Percentiles rank a stretch among this genome's conserved stretches.
These are phyloP conservation scores for Bergia sp. DNA, from an alignment of 92 coral and sea anemone genomes.

Conservation along the genomic window DNA sequence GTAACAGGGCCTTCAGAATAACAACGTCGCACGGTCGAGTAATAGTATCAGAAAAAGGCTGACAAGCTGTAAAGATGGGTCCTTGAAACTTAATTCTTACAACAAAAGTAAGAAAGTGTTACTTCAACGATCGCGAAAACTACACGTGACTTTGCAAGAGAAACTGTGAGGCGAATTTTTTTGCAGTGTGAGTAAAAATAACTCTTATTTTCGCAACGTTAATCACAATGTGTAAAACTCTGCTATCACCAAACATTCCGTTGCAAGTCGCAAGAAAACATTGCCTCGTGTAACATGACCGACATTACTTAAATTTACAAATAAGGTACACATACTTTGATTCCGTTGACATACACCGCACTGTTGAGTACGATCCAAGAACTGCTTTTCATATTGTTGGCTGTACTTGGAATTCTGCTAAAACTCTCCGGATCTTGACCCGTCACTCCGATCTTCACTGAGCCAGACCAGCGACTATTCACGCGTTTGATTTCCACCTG, in stretches of 20 bases:
- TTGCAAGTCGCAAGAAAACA: not conserved
- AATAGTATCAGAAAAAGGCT: too few species aligned
- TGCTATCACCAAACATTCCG: conserved; percentile 64
- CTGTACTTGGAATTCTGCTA: conserved; percentile 80
- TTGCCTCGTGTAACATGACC: not conserved
- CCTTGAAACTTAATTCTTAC: too few species aligned
- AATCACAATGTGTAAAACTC: not conserved
- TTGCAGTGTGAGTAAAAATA: too few species aligned
- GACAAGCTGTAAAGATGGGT: too few species aligned
- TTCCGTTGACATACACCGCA: conserved; percentile 92
- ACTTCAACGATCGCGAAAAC: too few species aligned
- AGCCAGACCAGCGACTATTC: conserved; percentile 98
- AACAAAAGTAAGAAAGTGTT: too few species aligned
- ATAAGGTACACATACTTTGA: conserved; percentile 63
- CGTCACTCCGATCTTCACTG: conserved; percentile 93
- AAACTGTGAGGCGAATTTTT: too few species aligned
- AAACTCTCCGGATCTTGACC: conserved; percentile 84
- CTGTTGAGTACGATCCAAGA: conserved; percentile 89
- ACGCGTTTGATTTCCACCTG: conserved; percentile 90
- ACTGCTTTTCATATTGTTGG: conserved; percentile 80
- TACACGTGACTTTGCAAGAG: too few species aligned
- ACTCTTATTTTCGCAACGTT: too few species aligned
- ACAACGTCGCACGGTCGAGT: too few species aligned
- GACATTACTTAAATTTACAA: not conserved
- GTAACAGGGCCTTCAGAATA: too few species aligned